Evolutionary conservation across 2,888 invertebrate genomes (phyloP).

Genomic region (Lasioglossum calceatum): DNA sequence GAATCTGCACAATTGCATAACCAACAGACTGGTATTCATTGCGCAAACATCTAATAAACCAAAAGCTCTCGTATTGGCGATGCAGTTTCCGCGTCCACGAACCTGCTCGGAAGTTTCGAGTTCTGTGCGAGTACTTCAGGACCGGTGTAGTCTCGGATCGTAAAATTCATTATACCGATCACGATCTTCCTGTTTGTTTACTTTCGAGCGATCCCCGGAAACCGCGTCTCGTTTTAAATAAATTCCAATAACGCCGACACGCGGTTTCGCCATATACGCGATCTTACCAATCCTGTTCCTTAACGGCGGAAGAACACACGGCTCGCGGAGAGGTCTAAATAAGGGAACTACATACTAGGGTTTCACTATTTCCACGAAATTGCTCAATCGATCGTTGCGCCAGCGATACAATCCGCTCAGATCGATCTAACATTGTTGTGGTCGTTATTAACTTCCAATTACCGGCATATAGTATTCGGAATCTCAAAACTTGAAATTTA

Average conservation of each 20-base stretch:
- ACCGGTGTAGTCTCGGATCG: not conserved
- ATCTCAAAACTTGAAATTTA: too few species aligned
- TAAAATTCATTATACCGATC: not conserved
- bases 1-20: not conserved
- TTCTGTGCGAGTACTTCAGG: not conserved
- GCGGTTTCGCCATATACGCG: conserved; percentile 33
- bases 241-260: conserved; percentile 33
- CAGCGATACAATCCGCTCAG: not conserved
- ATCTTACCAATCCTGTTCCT: conserved; percentile 35
- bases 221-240: conserved; percentile 37
- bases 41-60: not conserved
- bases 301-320: conserved; percentile 52
- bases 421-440: conserved; percentile 4
- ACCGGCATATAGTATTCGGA: too few species aligned
- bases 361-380: conserved; percentile 63
- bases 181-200: conserved; percentile 18
- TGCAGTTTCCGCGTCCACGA: not conserved
- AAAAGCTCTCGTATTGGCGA: not conserved
- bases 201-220: conserved; percentile 25
- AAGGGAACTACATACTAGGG: conserved; percentile 26
- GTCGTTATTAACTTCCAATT: not conserved
- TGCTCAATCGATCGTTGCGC: conserved; percentile 49
- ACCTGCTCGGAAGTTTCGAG: not conserved
- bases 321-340: conserved; percentile 44
- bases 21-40: too few species aligned